Evolutionary conservation across 2,888 invertebrate species (phyloP), one percentile per base, ranked within the genome.

Genomic region (Netelia melanura): DNA sequence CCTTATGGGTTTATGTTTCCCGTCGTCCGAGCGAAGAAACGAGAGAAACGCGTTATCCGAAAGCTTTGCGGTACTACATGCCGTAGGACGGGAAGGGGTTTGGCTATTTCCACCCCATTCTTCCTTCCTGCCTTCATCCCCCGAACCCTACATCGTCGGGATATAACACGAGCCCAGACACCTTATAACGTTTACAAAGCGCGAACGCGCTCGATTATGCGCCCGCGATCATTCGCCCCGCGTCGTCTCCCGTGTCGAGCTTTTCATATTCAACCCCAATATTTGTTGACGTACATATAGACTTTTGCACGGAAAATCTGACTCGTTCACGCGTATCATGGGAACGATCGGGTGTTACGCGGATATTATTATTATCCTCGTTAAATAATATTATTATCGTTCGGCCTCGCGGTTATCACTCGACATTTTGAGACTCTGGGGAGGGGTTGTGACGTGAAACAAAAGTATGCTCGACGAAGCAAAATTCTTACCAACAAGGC

Each of bases 1-100:
- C 77, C 89, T 90, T 89, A 90, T 85, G 87, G 89, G 86, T 87
- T 89, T 86, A 88, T 86, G 87, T 89, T 89, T 90, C 87, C 88
- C 86, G 86, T 38, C 83, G 88, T 89, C 86, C 86, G 81, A 85
- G 68, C 79, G 74, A 76, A 64, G 62, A 21, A 64, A 23, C 77
- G 67, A 67, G 54, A 52, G 67, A 21, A 48, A 21, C 23, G 70
- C 79, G 70, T 83, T 85, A 85, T 85, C 85, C 68, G 23, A 67
- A 77, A 71, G 71, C 61, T 64, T 38, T 0, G 10, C 25, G 14
- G 11, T 64, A 64, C 23, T 43, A 14, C 17, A 17, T 43, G n/a
- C 11, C 14, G 5, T 10, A 30, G 38, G 38, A 5, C 6, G 38
- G 38, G 38, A 38, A 38, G 38, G 38, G 38, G 5, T 38, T 38